These are phyloP conservation scores for Epiblema foenella DNA, from an alignment of 2,888 invertebrate genomes.

Conservation along the genomic window DNA sequence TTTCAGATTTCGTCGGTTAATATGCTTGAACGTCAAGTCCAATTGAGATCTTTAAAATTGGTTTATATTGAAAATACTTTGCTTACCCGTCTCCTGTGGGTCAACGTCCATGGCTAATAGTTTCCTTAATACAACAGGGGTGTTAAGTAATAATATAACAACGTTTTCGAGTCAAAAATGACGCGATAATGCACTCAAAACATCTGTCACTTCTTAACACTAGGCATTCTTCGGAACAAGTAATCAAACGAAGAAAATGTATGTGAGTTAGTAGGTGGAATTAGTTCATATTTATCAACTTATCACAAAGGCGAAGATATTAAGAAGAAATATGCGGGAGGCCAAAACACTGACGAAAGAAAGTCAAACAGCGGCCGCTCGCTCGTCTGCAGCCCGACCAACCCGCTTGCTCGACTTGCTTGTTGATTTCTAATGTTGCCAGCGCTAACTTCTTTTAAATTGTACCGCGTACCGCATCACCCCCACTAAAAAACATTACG, in stretches of 20 bases:
- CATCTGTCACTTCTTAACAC: constrained; percentile 72
- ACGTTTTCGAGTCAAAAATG: constrained; percentile 36
- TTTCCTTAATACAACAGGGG: constrained; percentile 49
- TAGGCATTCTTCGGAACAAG: constrained; percentile 57
- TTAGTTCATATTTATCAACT: constrained; percentile 3
- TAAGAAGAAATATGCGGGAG: constrained; percentile 19
- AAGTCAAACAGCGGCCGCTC: constrained; percentile 37
- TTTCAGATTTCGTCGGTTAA: constrained; percentile 57
- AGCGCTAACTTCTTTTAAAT: constrained; percentile 53
- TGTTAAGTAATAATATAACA: neutral
- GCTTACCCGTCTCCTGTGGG: constrained; percentile 61
- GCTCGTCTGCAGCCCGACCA: constrained; percentile 15
- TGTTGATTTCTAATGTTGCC: constrained; percentile 58
- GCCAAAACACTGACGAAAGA: constrained; percentile 37
- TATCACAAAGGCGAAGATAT: constrained; percentile 16
- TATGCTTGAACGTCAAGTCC: constrained; percentile 55
- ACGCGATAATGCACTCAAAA: constrained; percentile 60
- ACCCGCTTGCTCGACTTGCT: constrained; percentile 24
- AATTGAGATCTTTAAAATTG: constrained; percentile 46
- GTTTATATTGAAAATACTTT: constrained; percentile 50
- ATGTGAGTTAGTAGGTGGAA: neutral
- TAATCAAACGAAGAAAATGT: constrained; percentile 12
- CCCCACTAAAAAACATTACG: constrained; percentile 29
- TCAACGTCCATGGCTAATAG: constrained; percentile 56
- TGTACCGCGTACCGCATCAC: too few relatives aligned